Percentiles rank a stretch among this genome's conserved stretches.
Conservation (phyloP, 2,113 vertebrate genomes). For the Paramisgurnus dabryanus region DNA sequence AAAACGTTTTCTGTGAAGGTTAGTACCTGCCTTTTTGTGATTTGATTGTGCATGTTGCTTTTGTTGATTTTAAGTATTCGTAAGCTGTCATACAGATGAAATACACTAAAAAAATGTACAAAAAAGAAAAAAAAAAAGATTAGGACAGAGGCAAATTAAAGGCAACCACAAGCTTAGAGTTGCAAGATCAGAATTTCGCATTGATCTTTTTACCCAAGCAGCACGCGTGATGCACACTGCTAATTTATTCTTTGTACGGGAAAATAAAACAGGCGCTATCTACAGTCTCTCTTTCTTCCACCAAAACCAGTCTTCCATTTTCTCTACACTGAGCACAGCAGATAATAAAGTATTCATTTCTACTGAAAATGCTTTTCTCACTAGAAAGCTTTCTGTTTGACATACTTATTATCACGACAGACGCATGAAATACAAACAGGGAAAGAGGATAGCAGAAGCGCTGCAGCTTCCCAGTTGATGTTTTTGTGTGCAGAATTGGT, state of each 20-base stretch:
- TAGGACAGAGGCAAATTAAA: neutral
- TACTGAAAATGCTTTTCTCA: neutral
- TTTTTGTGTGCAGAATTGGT: neutral
- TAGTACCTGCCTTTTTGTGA: neutral
- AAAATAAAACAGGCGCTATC: neutral
- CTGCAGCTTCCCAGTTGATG: constrained; percentile 6
- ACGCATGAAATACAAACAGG: constrained; percentile 15
- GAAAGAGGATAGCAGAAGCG: neutral
- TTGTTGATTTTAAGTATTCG: neutral
- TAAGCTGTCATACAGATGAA: neutral
- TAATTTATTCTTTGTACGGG: neutral
- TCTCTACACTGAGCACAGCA: neutral
- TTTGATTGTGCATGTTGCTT: too few species aligned
- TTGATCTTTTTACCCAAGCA: neutral
- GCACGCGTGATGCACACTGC: neutral
- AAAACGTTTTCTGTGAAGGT: neutral
- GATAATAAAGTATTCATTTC: constrained; percentile 18
- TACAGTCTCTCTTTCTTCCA: neutral
- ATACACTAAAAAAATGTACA: neutral
- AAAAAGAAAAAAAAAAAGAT: neutral
- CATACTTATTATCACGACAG: constrained; percentile 17
- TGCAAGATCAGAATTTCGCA: neutral
- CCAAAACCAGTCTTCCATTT: neutral
- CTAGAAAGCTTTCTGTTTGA: constrained; percentile 8
- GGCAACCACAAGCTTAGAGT: neutral